Conservation (phyloP, 2,113 vertebrate species). For the Dromas ardeola region DNA sequence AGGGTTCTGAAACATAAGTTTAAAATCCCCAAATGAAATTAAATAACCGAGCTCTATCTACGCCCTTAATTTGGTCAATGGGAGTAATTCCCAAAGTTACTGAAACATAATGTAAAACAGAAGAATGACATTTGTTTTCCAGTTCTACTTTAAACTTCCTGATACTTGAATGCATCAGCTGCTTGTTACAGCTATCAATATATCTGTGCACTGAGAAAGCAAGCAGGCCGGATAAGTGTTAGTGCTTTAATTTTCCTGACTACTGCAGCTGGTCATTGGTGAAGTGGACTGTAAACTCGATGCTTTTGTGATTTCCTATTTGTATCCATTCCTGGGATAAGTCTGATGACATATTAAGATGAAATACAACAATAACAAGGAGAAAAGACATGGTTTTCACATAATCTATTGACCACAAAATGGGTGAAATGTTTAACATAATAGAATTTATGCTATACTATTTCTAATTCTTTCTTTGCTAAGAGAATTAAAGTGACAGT, state of each 20-base stretch:
- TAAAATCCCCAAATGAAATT: background rate
- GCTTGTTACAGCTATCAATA: background rate
- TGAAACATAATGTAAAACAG: background rate
- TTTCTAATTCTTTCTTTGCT: background rate
- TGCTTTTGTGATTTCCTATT: background rate
- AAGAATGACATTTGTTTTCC: background rate
- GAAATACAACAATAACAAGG: background rate
- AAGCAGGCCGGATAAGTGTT: accelerated
- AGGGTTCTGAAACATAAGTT: background rate
- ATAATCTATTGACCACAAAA: background rate
- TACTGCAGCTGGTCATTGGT: background rate
- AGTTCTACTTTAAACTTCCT: background rate
- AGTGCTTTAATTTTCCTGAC: background rate
- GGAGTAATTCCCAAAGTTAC: background rate
- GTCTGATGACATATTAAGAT: background rate
- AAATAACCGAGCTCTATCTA: background rate
- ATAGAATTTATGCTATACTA: background rate
- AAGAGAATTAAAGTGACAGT: background rate
- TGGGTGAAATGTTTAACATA: background rate
- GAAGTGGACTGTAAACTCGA: background rate
- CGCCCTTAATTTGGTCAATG: background rate
- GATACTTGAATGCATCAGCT: background rate
- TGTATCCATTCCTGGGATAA: background rate
- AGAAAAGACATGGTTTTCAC: background rate
- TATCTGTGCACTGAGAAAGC: background rate